These are phyloP conservation scores for Hemaris fuciformis DNA, from an alignment of 2,888 invertebrate genomes.

Conservation along the genomic window DNA sequence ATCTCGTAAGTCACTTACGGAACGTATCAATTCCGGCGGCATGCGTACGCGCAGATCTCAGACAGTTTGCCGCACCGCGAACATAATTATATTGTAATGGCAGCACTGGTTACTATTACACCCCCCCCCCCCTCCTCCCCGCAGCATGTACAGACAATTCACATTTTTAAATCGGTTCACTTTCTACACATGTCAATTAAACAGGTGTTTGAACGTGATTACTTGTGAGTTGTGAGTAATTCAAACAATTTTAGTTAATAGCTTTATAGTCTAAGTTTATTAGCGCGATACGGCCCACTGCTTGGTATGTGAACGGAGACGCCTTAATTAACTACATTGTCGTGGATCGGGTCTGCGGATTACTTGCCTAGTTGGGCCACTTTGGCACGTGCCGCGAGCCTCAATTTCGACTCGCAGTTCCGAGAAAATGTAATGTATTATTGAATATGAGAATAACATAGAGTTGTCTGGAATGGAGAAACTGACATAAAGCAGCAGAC, in stretches of 20 bases:
- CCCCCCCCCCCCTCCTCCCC: background rate
- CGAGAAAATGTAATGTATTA: too few relatives aligned
- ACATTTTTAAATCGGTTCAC: conserved; percentile 15
- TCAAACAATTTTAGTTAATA: background rate
- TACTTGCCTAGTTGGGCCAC: too few relatives aligned
- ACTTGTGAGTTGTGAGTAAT: background rate
- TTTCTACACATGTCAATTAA: conserved; percentile 12
- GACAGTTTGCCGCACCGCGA: conserved; percentile 19
- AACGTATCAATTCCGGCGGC: background rate
- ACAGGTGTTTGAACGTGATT: background rate
- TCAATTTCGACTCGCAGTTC: too few relatives aligned
- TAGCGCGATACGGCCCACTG: too few relatives aligned
- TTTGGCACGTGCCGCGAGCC: too few relatives aligned
- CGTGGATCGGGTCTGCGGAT: too few relatives aligned
- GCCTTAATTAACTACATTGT: too few relatives aligned
- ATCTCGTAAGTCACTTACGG: background rate
- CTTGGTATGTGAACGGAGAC: too few relatives aligned
- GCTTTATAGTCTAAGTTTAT: too few relatives aligned
- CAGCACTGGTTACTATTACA: conserved; percentile 1
- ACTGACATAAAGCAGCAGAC: too few relatives aligned
- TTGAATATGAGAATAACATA: too few relatives aligned
- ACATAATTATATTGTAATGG: conserved; percentile 22
- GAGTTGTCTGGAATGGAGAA: too few relatives aligned
- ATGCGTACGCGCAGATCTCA: conserved; percentile 14
- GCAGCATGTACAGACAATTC: background rate